Conservation (phyloP, 2,113 vertebrate species). For the Pandion haliaetus region DNA sequence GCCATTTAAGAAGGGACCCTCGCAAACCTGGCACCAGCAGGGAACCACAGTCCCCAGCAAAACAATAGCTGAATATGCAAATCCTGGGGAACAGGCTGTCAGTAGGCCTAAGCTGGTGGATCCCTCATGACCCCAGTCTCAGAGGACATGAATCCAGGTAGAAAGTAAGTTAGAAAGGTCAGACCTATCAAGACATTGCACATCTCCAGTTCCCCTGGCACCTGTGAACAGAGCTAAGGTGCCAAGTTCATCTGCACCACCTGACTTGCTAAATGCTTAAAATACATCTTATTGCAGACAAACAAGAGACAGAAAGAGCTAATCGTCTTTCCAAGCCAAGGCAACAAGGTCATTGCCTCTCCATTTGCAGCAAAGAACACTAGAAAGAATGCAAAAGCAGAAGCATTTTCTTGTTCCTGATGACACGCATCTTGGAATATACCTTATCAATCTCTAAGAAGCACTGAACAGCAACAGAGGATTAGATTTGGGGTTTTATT, state of each 20-base stretch:
- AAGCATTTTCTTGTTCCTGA: not conserved
- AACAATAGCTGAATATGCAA: not conserved
- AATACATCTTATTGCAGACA: constrained; percentile 7
- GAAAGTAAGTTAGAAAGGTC: constrained; percentile 35
- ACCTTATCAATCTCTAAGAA: not conserved
- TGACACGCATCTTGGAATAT: not conserved
- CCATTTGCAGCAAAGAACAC: not conserved
- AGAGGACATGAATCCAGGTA: not conserved
- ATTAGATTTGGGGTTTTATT: not conserved
- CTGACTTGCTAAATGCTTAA: constrained; percentile 5
- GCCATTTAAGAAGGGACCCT: not conserved
- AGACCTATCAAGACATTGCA: not conserved
- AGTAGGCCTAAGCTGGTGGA: not conserved
- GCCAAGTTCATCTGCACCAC: constrained; percentile 9
- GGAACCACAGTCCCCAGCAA: not conserved
- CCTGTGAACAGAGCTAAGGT: not conserved
- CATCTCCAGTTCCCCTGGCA: not conserved
- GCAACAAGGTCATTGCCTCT: not conserved
- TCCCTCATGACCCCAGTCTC: not conserved
- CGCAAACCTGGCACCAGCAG: not conserved
- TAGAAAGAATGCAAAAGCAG: not conserved
- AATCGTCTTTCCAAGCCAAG: not conserved
- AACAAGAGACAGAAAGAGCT: not conserved
- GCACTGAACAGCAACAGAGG: not conserved
- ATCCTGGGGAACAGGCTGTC: not conserved